Percentiles rank a stretch among this genome's conserved stretches.
These are phyloP conservation scores for Varecia variegata DNA, from an alignment of 2,797 vertebrate genomes.

Conservation along the genomic window DNA sequence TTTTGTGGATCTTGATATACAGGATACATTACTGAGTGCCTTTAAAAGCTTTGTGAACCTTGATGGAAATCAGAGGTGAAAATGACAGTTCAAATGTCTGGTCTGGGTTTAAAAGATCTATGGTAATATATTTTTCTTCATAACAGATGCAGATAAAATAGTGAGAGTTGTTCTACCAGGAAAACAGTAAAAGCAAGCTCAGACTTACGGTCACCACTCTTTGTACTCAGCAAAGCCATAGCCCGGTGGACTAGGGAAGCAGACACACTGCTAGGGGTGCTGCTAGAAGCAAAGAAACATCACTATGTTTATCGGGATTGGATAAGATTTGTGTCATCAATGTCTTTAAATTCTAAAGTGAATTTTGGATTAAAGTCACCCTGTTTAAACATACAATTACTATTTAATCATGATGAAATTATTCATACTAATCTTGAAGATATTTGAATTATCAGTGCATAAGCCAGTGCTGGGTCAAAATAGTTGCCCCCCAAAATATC, in stretches of 20 bases:
- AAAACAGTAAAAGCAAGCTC: conserved; percentile 81
- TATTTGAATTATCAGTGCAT: background rate
- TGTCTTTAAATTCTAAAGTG: background rate
- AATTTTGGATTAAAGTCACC: background rate
- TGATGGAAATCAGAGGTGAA: conserved; percentile 88
- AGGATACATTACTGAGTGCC: conserved; percentile 83
- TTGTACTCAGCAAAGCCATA: conserved; percentile 67
- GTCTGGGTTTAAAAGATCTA: conserved; percentile 83
- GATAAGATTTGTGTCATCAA: background rate
- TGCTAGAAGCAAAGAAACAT: background rate
- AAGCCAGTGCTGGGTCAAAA: background rate
- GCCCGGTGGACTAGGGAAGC: conserved; percentile 39
- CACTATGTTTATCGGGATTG: background rate
- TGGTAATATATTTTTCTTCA: conserved; percentile 84
- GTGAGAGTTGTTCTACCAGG: conserved; percentile 73
- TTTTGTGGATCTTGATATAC: conserved; percentile 83
- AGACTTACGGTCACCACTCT: conserved; percentile 75
- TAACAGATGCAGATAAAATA: conserved; percentile 79
- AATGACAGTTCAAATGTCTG: conserved; percentile 88
- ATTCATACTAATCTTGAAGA: background rate
- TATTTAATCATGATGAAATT: conserved; percentile 9
- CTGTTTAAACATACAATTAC: background rate
- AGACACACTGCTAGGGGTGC: background rate
- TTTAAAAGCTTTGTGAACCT: conserved; percentile 86
- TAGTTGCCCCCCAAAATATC: background rate